These are phyloP conservation scores for Drosophila merina DNA, from an alignment of 2,888 invertebrate species.

Conservation along the genomic window DNA sequence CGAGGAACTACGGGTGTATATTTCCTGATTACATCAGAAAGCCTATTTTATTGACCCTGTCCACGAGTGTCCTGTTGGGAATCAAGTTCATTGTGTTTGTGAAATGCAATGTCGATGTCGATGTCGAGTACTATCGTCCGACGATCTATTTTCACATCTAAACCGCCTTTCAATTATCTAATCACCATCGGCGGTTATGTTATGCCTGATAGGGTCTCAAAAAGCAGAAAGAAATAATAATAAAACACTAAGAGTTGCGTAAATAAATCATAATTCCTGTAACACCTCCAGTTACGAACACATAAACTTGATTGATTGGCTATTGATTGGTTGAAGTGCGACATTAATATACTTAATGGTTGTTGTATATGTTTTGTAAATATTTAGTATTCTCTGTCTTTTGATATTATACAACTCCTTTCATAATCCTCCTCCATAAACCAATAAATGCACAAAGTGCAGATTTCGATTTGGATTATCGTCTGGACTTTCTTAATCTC, in stretches of 20 bases:
- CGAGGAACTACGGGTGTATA: too few relatives aligned
- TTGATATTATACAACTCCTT: too few relatives aligned
- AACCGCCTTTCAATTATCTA: constrained; percentile 9
- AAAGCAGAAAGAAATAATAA: constrained; percentile 1
- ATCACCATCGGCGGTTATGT: constrained; percentile 9
- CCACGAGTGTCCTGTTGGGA: too few relatives aligned
- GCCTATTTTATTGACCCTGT: not conserved
- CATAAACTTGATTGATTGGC: not conserved
- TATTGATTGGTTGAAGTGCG: not conserved
- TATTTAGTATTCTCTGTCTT: too few relatives aligned
- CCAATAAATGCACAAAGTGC: not conserved
- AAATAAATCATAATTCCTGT: constrained; percentile 9
- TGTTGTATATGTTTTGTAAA: too few relatives aligned
- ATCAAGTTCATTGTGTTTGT: not conserved
- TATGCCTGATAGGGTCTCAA: constrained; percentile 11
- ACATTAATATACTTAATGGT: too few relatives aligned
- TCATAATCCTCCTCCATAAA: too few relatives aligned
- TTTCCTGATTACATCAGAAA: not conserved
- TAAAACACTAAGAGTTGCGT: constrained; percentile 1
- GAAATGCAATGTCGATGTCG: constrained; percentile 20
- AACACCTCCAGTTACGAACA: not conserved
- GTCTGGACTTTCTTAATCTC: constrained; percentile 28
- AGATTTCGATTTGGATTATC: constrained; percentile 13
- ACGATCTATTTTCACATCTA: constrained; percentile 2
- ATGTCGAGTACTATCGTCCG: constrained; percentile 16